phyloP scores from a whole-genome alignment of 2,797 vertebrate species.

The Spheniscus humboldti region DNA sequence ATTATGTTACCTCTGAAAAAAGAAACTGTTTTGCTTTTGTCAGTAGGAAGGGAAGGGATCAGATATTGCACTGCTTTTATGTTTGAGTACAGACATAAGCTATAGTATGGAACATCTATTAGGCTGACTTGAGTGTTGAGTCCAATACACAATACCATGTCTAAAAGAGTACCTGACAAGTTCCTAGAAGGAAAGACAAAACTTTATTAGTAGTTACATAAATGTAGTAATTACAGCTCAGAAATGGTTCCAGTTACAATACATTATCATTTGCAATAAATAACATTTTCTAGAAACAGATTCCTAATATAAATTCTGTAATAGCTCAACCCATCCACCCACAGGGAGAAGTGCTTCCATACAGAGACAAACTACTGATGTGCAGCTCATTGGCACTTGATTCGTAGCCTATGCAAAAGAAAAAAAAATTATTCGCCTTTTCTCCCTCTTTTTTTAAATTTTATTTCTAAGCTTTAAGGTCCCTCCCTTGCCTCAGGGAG shows the following conservation, averaged over 20 bases:
- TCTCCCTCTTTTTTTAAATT: background rate
- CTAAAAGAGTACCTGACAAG: background rate
- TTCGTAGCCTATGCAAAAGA: background rate
- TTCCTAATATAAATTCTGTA: background rate
- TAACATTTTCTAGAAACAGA: constrained; percentile 29
- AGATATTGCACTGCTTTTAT: background rate
- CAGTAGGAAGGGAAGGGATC: background rate
- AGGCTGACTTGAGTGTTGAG: background rate
- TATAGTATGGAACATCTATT: background rate
- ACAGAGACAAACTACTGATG: background rate
- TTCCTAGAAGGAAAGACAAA: constrained; percentile 42
- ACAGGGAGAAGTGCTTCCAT: background rate
- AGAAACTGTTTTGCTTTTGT: background rate
- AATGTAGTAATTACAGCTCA: background rate
- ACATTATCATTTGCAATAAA: constrained; percentile 1
- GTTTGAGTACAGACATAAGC: background rate
- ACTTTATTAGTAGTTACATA: constrained; percentile 44
- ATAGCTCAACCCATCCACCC: background rate
- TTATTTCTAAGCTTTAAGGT: background rate
- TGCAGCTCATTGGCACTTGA: background rate
- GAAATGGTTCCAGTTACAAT: constrained; percentile 26
- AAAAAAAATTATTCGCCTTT: background rate
- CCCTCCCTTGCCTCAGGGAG: background rate
- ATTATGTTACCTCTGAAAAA: background rate
- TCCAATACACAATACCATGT: background rate